Base-by-base conservation (phyloP, 2,888 invertebrate genomes). In the Spilosoma lubricipeda region DNA sequence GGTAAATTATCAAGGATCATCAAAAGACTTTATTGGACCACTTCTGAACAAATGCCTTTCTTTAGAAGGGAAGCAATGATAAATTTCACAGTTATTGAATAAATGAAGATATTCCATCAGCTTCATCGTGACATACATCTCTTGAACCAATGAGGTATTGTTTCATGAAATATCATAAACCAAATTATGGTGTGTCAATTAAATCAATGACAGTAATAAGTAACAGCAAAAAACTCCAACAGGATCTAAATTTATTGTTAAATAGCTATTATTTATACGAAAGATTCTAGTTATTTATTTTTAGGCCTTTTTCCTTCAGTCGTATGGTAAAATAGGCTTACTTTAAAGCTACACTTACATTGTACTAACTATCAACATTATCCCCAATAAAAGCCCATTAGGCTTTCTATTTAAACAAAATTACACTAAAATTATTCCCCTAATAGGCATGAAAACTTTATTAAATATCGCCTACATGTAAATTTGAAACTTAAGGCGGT, bases 381-480 rank as follows among this genome's bases (percentile, higher is more conserved):
- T 23, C 48, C 63, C 30, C 63, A 48, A 48, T 30, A 33, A 48
- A 42, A 67, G 11, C 30, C 27, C 9, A 33, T 67, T 48, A 48
- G 7, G 13, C 30, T 11, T 59, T 20, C 67, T 20, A 48, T 67
- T 67, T 30, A 30, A 30, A 39, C 9, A 56, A 56, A 66, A 27
- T 66, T 59, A 71, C 71, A 30, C n/a, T 27, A 66, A 66, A 39
- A 52, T 66, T 66, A 52, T 71, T 45, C 2, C 66, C 66, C 23
- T 36, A 52, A 66, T 39, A 20, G n/a, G 52, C 20, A 42, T 67
- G 63, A 67, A 72, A 36, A 33, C 30, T 67, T 68, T 56, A 69
- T 66, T 66, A 56, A 23, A 71, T 52, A 52, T 71, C 52, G 36
- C 4, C 48, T 48, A 67, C 52, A 52, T 27, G 39, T 39, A 36